Evolutionary conservation across 2,797 vertebrate genomes (phyloP).

Genomic region (Sebastes goodei): DNA sequence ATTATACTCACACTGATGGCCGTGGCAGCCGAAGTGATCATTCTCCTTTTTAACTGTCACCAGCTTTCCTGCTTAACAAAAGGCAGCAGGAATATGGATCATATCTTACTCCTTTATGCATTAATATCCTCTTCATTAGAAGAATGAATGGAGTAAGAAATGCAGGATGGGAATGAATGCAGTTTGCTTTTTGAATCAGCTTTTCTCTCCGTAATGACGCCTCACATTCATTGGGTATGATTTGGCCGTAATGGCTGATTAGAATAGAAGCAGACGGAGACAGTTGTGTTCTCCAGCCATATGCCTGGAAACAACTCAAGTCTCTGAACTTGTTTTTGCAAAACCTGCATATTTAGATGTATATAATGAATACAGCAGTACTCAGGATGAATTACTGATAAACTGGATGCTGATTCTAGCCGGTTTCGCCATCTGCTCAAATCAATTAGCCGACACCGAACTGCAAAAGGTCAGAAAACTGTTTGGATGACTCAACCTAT

Average conservation of each 20-base stretch:
- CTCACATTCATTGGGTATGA: constrained; percentile 3
- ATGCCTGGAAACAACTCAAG: neutral
- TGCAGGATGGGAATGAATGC: constrained; percentile 38
- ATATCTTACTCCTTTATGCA: constrained; percentile 33
- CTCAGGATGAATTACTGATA: neutral
- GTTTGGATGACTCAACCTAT: constrained; percentile 33
- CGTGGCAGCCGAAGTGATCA: constrained; percentile 9
- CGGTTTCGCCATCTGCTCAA: constrained; percentile 34
- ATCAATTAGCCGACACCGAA: constrained; percentile 46
- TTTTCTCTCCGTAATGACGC: constrained; percentile 11
- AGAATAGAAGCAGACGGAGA: neutral
- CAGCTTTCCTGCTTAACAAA: constrained; percentile 44
- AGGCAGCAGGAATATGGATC: constrained; percentile 28
- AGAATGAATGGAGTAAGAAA: constrained; percentile 27
- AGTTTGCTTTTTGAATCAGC: constrained; percentile 33
- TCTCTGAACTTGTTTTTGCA: neutral
- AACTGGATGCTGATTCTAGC: neutral
- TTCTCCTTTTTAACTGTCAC: constrained; percentile 26
- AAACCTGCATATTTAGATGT: neutral
- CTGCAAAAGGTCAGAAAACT: constrained; percentile 48
- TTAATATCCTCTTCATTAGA: constrained; percentile 54
- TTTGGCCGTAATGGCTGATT: constrained; percentile 7
- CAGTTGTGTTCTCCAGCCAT: neutral
- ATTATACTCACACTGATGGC: constrained; percentile 22
- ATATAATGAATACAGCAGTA: neutral